These are phyloP conservation scores for Tachina grossa DNA, from an alignment of 2,888 invertebrate genomes.

Conservation along the genomic window DNA sequence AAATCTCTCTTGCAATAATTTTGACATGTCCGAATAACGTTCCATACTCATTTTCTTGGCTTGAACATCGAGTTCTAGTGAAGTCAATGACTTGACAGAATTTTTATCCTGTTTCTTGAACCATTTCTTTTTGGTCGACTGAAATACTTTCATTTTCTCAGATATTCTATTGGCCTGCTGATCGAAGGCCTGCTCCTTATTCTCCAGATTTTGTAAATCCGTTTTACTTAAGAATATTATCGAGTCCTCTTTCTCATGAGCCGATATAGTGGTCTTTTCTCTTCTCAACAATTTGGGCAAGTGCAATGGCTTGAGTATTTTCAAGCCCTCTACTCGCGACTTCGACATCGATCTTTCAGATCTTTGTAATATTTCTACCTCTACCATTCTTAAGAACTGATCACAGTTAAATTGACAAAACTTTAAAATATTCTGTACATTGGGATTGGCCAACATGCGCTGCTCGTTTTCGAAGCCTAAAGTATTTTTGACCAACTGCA, in stretches of 20 bases:
- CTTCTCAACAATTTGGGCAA: constrained; percentile 81
- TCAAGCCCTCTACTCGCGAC: constrained; percentile 84
- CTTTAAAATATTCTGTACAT: constrained; percentile 82
- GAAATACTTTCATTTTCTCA: constrained; percentile 83
- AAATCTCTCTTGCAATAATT: constrained; percentile 87
- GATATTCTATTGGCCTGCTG: constrained; percentile 77
- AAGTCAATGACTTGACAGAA: constrained; percentile 73
- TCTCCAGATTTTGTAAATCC: constrained; percentile 86
- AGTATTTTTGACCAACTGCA: constrained; percentile 80
- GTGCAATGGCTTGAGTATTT: constrained; percentile 84
- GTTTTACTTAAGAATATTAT: constrained; percentile 88
- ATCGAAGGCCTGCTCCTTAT: constrained; percentile 75
- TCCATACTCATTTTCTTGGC: constrained; percentile 88
- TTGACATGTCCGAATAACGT: constrained; percentile 88
- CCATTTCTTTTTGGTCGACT: constrained; percentile 87
- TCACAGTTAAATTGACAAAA: constrained; percentile 83
- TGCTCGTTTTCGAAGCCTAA: constrained; percentile 82
- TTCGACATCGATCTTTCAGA: constrained; percentile 83
- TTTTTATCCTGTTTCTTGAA: constrained; percentile 83
- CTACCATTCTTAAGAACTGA: constrained; percentile 81
- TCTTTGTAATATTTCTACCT: constrained; percentile 80
- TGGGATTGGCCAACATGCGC: constrained; percentile 82
- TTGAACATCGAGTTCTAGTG: constrained; percentile 85
- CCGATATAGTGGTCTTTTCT: constrained; percentile 82
- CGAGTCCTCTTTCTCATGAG: constrained; percentile 86